Conservation (phyloP, 2,113 vertebrate species). For the Aspidoscelis tigris region DNA sequence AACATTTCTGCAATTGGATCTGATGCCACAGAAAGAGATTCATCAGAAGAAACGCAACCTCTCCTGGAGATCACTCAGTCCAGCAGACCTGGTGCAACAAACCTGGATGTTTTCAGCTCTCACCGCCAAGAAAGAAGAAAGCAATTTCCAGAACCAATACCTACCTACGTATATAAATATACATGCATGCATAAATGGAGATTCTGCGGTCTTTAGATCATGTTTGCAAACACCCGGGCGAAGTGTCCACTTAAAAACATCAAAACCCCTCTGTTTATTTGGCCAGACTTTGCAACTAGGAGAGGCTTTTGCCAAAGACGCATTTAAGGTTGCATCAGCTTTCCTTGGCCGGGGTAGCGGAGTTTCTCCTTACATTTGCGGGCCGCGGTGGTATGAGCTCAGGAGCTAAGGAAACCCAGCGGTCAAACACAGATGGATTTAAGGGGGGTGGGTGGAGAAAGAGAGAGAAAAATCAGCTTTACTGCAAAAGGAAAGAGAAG, state of each 20-base stretch:
- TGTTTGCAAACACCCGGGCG: not conserved
- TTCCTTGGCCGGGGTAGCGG: not conserved
- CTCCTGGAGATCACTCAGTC: not conserved
- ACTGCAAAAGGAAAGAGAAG: not conserved
- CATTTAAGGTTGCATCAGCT: not conserved
- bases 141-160: not conserved
- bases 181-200: not conserved
- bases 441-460: not conserved
- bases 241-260: conserved; percentile 19
- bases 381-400: not conserved
- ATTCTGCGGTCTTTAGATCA: not conserved
- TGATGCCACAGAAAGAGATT: too few relatives aligned
- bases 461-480: not conserved
- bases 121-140: too few relatives aligned
- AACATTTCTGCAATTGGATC: not conserved
- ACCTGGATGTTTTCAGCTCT: too few relatives aligned
- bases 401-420: not conserved
- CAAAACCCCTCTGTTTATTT: conserved; percentile 17
- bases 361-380: not conserved
- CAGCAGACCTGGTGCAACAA: too few relatives aligned
- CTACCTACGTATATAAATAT: too few relatives aligned
- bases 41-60: too few relatives aligned
- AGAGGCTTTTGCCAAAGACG: not conserved
- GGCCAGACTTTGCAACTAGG: not conserved
- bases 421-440: not conserved